Base-by-base conservation (phyloP, 2,797 vertebrate genomes). In the Chromobotia macracanthus region DNA sequence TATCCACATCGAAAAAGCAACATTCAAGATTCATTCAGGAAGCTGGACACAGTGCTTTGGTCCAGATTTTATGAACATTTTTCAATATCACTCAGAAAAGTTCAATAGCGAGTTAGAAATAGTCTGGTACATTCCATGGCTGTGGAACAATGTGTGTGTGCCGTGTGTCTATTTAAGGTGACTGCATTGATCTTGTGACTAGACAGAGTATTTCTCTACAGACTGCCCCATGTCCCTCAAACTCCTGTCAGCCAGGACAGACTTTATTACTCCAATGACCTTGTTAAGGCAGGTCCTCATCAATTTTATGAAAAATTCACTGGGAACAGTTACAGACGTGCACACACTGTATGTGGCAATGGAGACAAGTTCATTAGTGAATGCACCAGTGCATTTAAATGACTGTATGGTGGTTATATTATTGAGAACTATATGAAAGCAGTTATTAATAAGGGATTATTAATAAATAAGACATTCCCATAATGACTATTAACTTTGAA, bases 121-220 rank as follows among this genome's bases (percentile, higher is more conserved):
- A 65, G 65, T 25, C 28, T 23, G 16, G 58, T 19, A 72, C 61
- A 38, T 55, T 77, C 44, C 38, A 28, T 60, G 21, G 13, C 19
- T 9, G 16, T 69, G 4, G 35, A 60, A 67, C 12, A 67, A 31
- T 75, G 70, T 63, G 71, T 64, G 64, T n/a, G n/a, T 66, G 72
- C 9, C 61, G 31, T 63, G 21, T 71, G 18, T 80, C 16, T 71
- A 18, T 81, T 55, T 79, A 64, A 76, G 46, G 67, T 85, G 72
- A 77, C 71, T 75, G 23, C 66, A 60, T 67, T 77, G 82, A 83
- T 74, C 73, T 77, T 56, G 3, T 71, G 50, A 75, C 58, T 15
- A 65, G 75, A 81, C 50, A 55, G 25, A 72, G 16, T 28, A 53
- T 74, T 65, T 81, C 25, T 56, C 61, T 72, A 48, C 61, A 75